Evolutionary conservation across 1,140 invertebrate genomes (phyloP).

Genomic region (Antheraea pernyi): DNA sequence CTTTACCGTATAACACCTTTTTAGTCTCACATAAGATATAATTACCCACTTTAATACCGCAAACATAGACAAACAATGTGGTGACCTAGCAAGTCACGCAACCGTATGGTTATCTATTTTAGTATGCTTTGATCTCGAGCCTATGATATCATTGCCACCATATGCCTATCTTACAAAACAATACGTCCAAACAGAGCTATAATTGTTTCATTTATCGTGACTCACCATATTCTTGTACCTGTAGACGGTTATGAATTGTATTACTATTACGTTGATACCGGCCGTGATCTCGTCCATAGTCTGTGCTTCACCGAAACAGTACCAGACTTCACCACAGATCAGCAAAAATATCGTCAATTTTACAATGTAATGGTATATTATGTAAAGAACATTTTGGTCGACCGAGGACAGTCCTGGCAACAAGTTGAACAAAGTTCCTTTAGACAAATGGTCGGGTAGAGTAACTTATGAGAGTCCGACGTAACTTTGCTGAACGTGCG

Average conservation of each 20-base stretch:
- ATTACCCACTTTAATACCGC: neutral
- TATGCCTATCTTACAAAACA: neutral
- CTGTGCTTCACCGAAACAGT: constrained; percentile 28
- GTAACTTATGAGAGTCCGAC: neutral
- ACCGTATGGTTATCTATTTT: neutral
- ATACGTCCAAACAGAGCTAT: neutral
- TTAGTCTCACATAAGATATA: neutral
- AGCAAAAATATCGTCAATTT: constrained; percentile 42
- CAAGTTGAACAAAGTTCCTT: constrained; percentile 17
- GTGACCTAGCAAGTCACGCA: neutral
- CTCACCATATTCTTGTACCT: constrained; percentile 52
- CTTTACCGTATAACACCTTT: neutral
- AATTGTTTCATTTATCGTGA: constrained; percentile 4
- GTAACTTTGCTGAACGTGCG: constrained; percentile 1
- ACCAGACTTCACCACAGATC: constrained; percentile 43
- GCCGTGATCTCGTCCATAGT: constrained; percentile 43
- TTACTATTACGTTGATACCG: constrained; percentile 42
- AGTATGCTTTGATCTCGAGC: neutral
- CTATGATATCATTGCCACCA: neutral
- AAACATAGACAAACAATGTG: neutral
- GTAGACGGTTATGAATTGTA: constrained; percentile 46
- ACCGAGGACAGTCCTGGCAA: constrained; percentile 38
- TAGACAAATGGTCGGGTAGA: constrained; percentile 7
- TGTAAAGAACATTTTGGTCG: constrained; percentile 33
- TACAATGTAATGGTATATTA: constrained; percentile 39